These are phyloP conservation scores for Alaudala cheleensis DNA, from an alignment of 2,113 vertebrate genomes.

Conservation along the genomic window DNA sequence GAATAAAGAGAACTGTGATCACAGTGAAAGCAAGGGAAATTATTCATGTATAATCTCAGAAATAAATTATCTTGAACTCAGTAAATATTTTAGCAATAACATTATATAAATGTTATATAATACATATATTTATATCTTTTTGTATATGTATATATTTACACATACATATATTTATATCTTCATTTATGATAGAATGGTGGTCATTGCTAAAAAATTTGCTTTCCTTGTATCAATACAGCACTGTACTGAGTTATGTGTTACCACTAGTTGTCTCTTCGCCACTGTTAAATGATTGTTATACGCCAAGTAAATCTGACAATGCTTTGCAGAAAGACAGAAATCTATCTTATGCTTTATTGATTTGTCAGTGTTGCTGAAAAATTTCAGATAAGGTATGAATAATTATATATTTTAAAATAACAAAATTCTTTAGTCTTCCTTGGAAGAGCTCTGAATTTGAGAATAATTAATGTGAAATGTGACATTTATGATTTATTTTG, in stretches of 20 bases:
- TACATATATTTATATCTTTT: neutral
- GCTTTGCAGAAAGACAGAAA: neutral
- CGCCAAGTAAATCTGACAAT: slow-evolving; percentile 1
- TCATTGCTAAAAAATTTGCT: neutral
- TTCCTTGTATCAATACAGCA: neutral
- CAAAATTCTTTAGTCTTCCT: neutral
- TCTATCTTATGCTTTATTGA: neutral
- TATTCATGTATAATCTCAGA: neutral
- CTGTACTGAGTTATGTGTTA: neutral
- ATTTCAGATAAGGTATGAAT: neutral
- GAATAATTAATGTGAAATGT: neutral
- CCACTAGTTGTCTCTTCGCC: neutral
- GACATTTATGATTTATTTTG: neutral
- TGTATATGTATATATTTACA: too few species aligned
- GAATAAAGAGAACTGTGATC: neutral
- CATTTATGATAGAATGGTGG: neutral
- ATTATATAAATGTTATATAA: neutral
- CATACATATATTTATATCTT: neutral
- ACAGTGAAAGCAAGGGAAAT: neutral
- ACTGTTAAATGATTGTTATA: neutral
- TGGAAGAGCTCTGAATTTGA: neutral
- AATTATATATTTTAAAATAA: neutral
- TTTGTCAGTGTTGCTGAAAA: slow-evolving; percentile 2
- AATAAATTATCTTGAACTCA: neutral
- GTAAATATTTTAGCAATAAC: neutral